These are phyloP conservation scores for Tetragonula carbonaria DNA, from an alignment of 2,888 invertebrate genomes.

Conservation along the genomic window DNA sequence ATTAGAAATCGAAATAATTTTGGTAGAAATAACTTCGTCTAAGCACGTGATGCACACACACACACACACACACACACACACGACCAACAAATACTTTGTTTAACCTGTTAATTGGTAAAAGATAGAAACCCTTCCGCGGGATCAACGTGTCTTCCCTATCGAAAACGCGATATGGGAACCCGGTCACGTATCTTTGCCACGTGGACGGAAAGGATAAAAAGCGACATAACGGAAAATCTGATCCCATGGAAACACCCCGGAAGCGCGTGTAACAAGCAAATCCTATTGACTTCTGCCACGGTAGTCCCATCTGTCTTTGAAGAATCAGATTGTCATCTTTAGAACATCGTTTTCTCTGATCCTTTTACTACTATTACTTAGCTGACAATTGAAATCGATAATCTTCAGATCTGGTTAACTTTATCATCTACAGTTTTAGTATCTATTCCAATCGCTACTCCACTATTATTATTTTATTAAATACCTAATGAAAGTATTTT, in stretches of 20 bases:
- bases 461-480: no score
- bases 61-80: background rate
- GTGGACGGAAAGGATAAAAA: constrained; percentile 62
- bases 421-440: no score
- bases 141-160: constrained; percentile 56
- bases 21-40: no score
- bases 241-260: constrained; percentile 65
- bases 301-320: constrained; percentile 27
- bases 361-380: background rate
- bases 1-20: no score
- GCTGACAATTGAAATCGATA: no score
- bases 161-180: constrained; percentile 50
- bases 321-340: constrained; percentile 22
- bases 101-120: constrained; percentile 24
- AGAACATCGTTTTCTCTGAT: background rate
- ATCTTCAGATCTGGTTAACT: background rate
- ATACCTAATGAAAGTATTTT: no score
- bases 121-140: constrained; percentile 19
- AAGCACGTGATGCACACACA: no score
- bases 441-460: no score
- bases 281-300: constrained; percentile 30
- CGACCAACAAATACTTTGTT: background rate
- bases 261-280: constrained; percentile 44
- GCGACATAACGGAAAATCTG: constrained; percentile 55
- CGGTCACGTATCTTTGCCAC: constrained; percentile 62